Conservation (phyloP, 2,797 vertebrate genomes). For the Danionella dracula region DNA sequence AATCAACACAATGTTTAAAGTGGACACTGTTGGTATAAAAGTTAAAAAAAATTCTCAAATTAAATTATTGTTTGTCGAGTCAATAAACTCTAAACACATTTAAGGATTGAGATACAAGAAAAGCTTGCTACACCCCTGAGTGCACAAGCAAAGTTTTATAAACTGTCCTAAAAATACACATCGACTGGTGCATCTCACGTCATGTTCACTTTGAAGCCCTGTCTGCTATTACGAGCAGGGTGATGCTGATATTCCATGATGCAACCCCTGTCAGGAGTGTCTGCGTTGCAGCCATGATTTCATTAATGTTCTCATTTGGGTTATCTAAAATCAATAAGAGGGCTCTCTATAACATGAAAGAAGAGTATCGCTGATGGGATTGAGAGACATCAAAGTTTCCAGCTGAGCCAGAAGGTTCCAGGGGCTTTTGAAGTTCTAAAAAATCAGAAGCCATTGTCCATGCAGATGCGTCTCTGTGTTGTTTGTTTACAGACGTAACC, state of each 20-base stretch:
- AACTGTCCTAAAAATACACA: not conserved
- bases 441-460: conserved; percentile 35
- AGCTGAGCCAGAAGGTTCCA: conserved; percentile 47
- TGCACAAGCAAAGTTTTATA: too few species aligned
- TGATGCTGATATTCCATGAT: conserved; percentile 12
- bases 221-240: not conserved
- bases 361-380: conserved; percentile 37
- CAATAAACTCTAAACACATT: too few species aligned
- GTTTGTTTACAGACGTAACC: conserved; percentile 51
- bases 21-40: too few species aligned
- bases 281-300: conserved; percentile 33
- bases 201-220: not conserved
- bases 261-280: conserved; percentile 6
- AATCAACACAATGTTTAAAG: too few species aligned
- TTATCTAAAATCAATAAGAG: conserved; percentile 43
- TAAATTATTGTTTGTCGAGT: too few species aligned
- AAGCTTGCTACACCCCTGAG: too few species aligned
- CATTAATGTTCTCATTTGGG: conserved; percentile 38
- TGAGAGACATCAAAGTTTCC: conserved; percentile 51
- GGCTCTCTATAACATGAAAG: conserved; percentile 57
- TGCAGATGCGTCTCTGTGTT: conserved; percentile 43
- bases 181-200: not conserved
- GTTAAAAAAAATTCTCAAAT: too few species aligned
- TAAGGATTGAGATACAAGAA: too few species aligned
- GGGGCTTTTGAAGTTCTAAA: conserved; percentile 49